Conservation (phyloP, 1,140 invertebrate species). For the Bicyclus anynana region DNA sequence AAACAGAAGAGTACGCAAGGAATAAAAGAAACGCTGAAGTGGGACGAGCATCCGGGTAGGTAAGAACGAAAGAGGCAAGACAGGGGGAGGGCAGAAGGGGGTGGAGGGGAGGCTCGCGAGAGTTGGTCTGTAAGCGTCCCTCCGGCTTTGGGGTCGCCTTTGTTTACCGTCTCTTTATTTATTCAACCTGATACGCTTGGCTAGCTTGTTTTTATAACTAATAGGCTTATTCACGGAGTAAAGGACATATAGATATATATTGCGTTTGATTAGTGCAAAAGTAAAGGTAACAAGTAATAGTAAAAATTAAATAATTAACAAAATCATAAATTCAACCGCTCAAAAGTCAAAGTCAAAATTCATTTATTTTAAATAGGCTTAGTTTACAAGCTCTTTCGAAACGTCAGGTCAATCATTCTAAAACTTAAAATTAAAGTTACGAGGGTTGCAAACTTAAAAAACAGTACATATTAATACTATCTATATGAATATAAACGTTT, state of each 20-base stretch:
- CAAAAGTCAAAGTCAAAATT: too few relatives aligned
- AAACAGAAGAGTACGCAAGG: constrained; percentile 66
- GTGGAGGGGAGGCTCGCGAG: constrained; percentile 29
- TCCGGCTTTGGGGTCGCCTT: constrained; percentile 48
- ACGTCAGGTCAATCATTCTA: too few relatives aligned
- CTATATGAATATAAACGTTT: too few relatives aligned
- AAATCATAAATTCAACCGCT: too few relatives aligned
- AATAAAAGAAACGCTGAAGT: constrained; percentile 72
- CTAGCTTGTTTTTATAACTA: constrained; percentile 34
- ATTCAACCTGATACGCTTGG: constrained; percentile 42
- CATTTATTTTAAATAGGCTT: too few relatives aligned
- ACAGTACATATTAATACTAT: too few relatives aligned
- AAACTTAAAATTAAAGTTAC: too few relatives aligned
- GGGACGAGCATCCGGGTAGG: constrained; percentile 61
- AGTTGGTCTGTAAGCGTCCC: constrained; percentile 43
- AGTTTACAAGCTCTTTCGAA: too few relatives aligned
- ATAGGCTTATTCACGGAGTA: constrained; percentile 28
- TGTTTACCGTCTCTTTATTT: constrained; percentile 63
- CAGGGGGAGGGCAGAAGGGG: constrained; percentile 21
- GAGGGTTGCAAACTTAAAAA: too few relatives aligned
- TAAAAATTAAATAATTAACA: too few relatives aligned
- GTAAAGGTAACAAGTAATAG: not conserved
- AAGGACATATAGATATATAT: constrained; percentile 8
- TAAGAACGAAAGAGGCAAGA: constrained; percentile 36
- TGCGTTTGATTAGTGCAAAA: constrained; percentile 15